phyloP scores from a whole-genome alignment of 1,140 invertebrate genomes.

The Papilio xuthus region DNA sequence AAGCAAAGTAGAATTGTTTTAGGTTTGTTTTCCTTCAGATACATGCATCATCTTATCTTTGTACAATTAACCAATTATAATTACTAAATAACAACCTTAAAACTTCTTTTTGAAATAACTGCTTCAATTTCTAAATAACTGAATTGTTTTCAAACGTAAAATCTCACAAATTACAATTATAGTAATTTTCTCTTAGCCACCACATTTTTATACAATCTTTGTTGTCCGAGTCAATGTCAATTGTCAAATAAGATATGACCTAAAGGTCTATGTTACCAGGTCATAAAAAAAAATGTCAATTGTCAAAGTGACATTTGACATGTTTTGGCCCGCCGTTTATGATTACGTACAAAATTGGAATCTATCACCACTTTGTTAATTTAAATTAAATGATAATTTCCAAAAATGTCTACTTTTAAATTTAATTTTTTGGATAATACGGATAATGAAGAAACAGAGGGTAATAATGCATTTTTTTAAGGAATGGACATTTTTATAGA shows the following conservation, averaged over 20 bases:
- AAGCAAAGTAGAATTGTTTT: background rate
- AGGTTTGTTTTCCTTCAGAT: background rate
- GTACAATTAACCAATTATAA: background rate
- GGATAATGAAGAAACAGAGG: slow-evolving; percentile 41
- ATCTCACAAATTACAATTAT: no score
- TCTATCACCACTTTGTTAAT: background rate
- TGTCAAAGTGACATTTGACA: background rate
- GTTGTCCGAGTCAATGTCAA: background rate
- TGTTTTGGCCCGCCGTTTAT: background rate
- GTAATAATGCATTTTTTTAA: slow-evolving; percentile 22
- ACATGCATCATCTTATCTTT: background rate
- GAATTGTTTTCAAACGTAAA: background rate
- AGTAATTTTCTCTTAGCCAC: no score
- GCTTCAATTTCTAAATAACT: background rate
- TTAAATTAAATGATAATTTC: background rate
- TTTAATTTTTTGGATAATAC: slow-evolving; percentile 74
- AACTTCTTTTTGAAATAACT: no score
- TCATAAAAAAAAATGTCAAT: no score
- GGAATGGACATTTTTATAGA: background rate
- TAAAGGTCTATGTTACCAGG: no score
- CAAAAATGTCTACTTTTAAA: slow-evolving; percentile 77
- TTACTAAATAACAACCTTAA: no score
- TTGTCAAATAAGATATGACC: no score
- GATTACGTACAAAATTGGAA: background rate
- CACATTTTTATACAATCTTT: no score